phyloP scores from a whole-genome alignment of 2,888 invertebrate species.

The Anaspis maculata region DNA sequence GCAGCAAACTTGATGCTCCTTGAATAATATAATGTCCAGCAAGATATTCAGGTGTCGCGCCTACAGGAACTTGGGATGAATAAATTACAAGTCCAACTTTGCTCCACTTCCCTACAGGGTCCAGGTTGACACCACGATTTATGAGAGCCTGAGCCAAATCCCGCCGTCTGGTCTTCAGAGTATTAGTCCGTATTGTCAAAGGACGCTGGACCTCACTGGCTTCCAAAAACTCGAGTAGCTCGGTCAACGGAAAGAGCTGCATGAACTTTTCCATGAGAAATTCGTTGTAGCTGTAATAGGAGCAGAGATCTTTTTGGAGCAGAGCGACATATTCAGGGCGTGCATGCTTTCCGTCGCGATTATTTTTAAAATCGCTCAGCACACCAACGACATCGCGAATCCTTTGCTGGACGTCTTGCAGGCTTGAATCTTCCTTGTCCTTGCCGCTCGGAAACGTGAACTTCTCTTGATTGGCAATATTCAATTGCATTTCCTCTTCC shows the following conservation, averaged over 20 bases:
- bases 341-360: conserved; percentile 59
- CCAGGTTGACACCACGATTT: conserved; percentile 93
- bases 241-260: conserved; percentile 78
- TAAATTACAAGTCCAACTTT: conserved; percentile 96
- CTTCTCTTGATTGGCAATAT: conserved; percentile 65
- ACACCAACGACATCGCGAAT: conserved; percentile 80
- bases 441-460: conserved; percentile 74
- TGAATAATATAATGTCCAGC: conserved; percentile 97
- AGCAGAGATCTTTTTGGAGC: conserved; percentile 76
- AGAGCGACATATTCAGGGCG: conserved; percentile 76
- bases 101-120: conserved; percentile 97
- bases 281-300: conserved; percentile 94
- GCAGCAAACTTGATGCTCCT: conserved; percentile 93
- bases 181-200: conserved; percentile 91
- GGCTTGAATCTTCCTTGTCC: conserved; percentile 61
- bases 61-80: conserved; percentile 91
- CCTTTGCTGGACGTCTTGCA: conserved; percentile 80
- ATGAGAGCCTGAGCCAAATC: conserved; percentile 93
- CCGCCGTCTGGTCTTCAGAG: conserved; percentile 82
- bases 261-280: conserved; percentile 89
- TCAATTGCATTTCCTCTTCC: conserved; percentile 75
- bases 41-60: conserved; percentile 97
- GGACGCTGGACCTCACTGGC: conserved; percentile 93
- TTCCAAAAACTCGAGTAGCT: conserved; percentile 90
- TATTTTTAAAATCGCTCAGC: conserved; percentile 67